phyloP scores from a whole-genome alignment of 2,888 invertebrate species.

The Limnephilus auricula region DNA sequence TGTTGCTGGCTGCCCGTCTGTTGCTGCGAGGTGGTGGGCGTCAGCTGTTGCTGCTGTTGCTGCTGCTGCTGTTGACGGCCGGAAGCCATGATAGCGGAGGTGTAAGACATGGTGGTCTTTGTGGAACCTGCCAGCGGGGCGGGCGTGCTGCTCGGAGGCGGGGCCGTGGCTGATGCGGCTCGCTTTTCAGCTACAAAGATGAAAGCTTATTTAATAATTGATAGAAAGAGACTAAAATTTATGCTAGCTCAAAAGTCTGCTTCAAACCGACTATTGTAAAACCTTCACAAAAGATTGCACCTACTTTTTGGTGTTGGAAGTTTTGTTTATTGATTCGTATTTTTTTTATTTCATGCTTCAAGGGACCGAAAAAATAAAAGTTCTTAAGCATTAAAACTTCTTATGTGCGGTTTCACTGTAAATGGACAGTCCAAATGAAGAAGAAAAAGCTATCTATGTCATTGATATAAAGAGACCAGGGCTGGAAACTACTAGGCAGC shows the following conservation, averaged over 20 bases:
- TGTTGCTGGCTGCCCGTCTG: constrained; percentile 73
- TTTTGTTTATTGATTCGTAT: no score
- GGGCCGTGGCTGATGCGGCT: constrained; percentile 70
- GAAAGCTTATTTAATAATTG: neutral
- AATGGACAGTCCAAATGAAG: no score
- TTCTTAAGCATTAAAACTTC: no score
- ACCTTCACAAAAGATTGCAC: no score
- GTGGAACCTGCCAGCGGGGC: constrained; percentile 70
- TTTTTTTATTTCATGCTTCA: no score
- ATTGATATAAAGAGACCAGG: no score
- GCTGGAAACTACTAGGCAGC: no score
- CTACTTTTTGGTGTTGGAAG: no score
- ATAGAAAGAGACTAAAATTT: neutral
- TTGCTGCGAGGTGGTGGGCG: constrained; percentile 71
- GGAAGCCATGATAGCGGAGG: constrained; percentile 78
- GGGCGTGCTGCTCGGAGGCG: constrained; percentile 67
- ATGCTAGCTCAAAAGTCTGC: constrained; percentile 2
- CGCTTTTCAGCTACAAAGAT: constrained; percentile 72
- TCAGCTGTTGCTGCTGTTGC: constrained; percentile 78
- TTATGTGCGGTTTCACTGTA: no score
- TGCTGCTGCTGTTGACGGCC: constrained; percentile 74
- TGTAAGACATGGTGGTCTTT: constrained; percentile 78
- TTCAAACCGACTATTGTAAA: no score
- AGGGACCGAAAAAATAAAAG: no score
- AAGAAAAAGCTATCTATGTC: no score